Base-by-base conservation (phyloP, 2,113 vertebrate species). In the Siniperca chuatsi region DNA sequence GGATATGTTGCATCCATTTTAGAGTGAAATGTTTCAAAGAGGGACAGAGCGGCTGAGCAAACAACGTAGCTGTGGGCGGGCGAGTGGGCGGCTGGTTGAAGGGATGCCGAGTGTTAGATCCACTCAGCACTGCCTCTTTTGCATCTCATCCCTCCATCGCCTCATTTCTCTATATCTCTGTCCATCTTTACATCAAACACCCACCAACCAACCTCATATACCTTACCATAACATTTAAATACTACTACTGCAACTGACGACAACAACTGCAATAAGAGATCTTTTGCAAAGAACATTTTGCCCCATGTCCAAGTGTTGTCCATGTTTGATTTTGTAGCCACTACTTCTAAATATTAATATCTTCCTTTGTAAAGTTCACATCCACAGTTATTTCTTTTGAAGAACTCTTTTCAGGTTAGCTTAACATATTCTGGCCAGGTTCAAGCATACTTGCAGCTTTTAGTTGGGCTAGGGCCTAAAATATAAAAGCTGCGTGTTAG, bases 1-100 rank as follows among this genome's bases (percentile, higher is more conserved):
- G 69, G 52, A 81, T 70, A 66, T 84, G 79, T 75, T 57, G 83
- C 77, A 73, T 78, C 77, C 70, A 67, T 90, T 87, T 80, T 83
- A 57, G 73, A 75, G 83, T 73, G 76, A 79, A 89, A 89, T 65
- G 46, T 82, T 87, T 84, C 33, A 79, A 79, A 82, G 86, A 82
- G 77, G 44, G 71, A 68, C 75, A 8, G 83, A 91, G 91, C 35
- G 40, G 69, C 82, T 74, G 87, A 81, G 90, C 67, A 91, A 91
- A 88, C 90, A 92, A 89, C 88, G 89, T 29, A 73, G 70, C 70
- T 29, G 92, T 93, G 83, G 90, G 89, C 16, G 82, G 82, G 46
- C 75, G 93, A 89, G 90, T 92, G 90, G 92, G 93, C 9, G 79
- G 90, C 80, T 68, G 70, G 86, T 83, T 89, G 76, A 90, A 87